Evolutionary conservation across 2,797 vertebrate species (phyloP), one percentile per base, ranked within the genome.

Genomic region (Rhyacichthys aspro): DNA sequence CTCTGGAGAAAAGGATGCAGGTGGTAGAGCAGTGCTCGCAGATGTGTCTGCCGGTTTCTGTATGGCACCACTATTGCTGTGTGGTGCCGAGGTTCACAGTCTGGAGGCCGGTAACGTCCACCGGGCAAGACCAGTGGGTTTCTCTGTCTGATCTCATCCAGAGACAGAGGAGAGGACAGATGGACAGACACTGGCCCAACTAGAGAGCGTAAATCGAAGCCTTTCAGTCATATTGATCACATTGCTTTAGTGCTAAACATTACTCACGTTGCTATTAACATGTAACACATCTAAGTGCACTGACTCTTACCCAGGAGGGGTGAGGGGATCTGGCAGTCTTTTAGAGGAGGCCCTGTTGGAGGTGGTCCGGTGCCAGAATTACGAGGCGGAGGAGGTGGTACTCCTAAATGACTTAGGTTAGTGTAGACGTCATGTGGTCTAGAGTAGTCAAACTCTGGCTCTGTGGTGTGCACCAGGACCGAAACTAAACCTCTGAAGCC

Each of bases 1-100:
- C 97, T 93, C 83, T 98, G 97, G 49, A 98, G 91, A 82, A 98
- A 97, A 5, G 97, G 96, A 77, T 98, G 96, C 65, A 98, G 92
- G 87, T 98, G 94, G 82, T 98, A 98, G 12, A 98, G 96, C 17
- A 98, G 91, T 34, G 95, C 88, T 0, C 94, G 92, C 17, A 98
- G 94, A 86, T 98, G 97, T 0, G 84, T 90, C 85, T 95, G 95
- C 3, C 96, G 88, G 89, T 96, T 95, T 8, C 97, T 92, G 76
- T 98, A 96, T 0, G 97, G 97, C 16, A 98, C 92, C 61, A 98
- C 95, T 63, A 98, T 84, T 1, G 97, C 97, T 0, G 96, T 98
- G 57, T 95, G 92, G 79, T 96, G 95, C 0, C 87, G 93, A 0
- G 96, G 61, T 68, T 96, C 94, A 32, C 97, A 98, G 79, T 88